A percentile compares a stretch with the other conserved stretches of the same genome.
These are phyloP conservation scores for Ictalurus furcatus DNA, from an alignment of 2,113 vertebrate genomes.

Conservation along the genomic window DNA sequence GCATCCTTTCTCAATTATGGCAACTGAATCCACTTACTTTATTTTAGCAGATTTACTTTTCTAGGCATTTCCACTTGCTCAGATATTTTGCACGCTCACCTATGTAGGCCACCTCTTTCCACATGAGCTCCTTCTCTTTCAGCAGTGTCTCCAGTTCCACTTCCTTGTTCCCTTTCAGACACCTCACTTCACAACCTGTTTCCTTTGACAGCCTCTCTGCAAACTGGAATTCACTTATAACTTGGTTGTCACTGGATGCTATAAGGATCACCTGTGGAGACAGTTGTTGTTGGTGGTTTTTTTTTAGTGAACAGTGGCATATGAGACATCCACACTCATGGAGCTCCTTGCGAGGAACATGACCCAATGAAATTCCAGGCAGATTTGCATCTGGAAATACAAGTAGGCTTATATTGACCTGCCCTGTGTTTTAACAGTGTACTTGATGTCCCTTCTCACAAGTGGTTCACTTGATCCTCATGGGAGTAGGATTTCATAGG, in stretches of 20 bases:
- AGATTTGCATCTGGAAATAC: not conserved
- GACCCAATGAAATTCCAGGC: not conserved
- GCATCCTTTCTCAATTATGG: too few relatives aligned
- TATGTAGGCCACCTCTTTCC: conserved; percentile 88
- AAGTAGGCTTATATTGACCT: not conserved
- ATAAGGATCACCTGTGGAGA: conserved; percentile 79
- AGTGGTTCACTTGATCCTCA: not conserved
- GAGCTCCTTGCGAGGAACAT: not conserved
- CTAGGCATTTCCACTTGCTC: not conserved
- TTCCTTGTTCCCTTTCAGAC: conserved; percentile 68
- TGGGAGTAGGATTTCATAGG: not conserved
- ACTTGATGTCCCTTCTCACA: not conserved
- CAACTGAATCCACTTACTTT: not conserved
- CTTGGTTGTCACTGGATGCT: conserved; percentile 71
- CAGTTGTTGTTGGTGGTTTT: not conserved
- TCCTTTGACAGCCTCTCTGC: conserved; percentile 69
- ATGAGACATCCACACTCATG: not conserved
- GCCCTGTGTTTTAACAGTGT: not conserved
- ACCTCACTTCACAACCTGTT: conserved; percentile 70
- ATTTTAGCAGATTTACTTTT: not conserved
- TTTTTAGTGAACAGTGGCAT: not conserved
- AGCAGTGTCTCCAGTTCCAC: conserved; percentile 66
- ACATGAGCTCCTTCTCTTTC: conserved; percentile 71
- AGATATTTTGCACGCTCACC: conserved; percentile 67
- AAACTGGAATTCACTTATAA: conserved; percentile 50